phyloP scores from a whole-genome alignment of 2,888 invertebrate species.

The Eulithis prunata region DNA sequence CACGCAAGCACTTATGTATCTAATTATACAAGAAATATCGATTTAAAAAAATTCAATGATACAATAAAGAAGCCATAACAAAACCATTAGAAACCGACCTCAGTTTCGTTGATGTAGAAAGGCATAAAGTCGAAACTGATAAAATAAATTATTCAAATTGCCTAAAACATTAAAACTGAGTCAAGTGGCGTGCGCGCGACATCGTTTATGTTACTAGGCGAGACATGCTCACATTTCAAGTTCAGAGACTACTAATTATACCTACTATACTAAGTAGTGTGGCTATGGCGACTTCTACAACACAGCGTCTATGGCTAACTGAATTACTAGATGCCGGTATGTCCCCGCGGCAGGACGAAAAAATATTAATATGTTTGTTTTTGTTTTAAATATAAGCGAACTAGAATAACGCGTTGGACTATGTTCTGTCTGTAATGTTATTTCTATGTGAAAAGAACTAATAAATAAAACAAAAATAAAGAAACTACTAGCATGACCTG shows the following conservation, averaged over 20 bases:
- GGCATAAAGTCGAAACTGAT: slow-evolving; percentile 18
- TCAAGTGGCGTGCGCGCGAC: slow-evolving; percentile 12
- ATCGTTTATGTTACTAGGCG: slow-evolving; percentile 1
- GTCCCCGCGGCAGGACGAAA: no score
- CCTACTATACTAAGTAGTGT: background rate
- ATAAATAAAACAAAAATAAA: no score
- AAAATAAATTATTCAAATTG: slow-evolving; percentile 30
- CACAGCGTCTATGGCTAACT: no score
- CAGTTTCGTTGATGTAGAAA: slow-evolving; percentile 12
- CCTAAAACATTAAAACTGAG: slow-evolving; percentile 16
- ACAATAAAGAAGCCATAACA: slow-evolving; percentile 20
- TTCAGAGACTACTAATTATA: background rate
- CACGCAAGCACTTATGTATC: background rate
- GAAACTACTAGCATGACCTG: no score
- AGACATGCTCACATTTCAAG: slow-evolving; percentile 1
- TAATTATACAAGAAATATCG: background rate
- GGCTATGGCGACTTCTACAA: no score
- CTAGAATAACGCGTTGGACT: no score
- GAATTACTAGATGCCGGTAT: no score
- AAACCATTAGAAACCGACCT: slow-evolving; percentile 24
- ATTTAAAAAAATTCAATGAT: slow-evolving; percentile 7
- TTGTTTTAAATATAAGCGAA: no score
- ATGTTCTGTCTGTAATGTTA: no score
- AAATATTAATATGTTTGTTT: no score
- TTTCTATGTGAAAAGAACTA: no score